Conservation (phyloP, 2,888 invertebrate species). For the Pterostichus niger region DNA sequence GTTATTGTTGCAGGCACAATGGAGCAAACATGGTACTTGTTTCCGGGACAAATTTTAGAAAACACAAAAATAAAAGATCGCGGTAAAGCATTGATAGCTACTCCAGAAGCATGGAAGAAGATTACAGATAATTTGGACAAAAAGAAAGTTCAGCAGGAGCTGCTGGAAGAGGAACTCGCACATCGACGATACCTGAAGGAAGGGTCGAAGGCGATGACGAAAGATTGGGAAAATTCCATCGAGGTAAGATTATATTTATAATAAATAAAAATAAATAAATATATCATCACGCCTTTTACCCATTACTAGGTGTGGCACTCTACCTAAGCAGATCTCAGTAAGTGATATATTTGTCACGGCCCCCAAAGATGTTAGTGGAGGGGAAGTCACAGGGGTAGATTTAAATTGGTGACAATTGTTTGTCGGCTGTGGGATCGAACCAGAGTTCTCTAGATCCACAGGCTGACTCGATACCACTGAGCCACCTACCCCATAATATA, state of each 20-base stretch:
- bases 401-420: no score
- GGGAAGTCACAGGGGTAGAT: no score
- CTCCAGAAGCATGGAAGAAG: constrained; percentile 72
- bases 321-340: no score
- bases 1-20: background rate
- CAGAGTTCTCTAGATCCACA: no score
- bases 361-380: no score
- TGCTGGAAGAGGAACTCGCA: constrained; percentile 74
- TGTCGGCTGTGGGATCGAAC: no score
- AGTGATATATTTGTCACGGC: no score
- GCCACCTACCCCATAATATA: no score
- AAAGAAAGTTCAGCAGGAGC: constrained; percentile 70
- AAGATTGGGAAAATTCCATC: constrained; percentile 76
- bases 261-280: no score
- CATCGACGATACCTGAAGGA: constrained; percentile 75
- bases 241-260: constrained; percentile 72
- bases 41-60: constrained; percentile 73
- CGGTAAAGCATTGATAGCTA: constrained; percentile 73
- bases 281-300: no score
- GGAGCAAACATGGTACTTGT: constrained; percentile 72
- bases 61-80: constrained; percentile 74
- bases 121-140: constrained; percentile 74
- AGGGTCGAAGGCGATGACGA: constrained; percentile 76
- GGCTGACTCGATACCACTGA: no score
- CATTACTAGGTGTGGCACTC: no score